These are phyloP conservation scores for Thyatira batis DNA, from an alignment of 2,888 invertebrate genomes.

Conservation along the genomic window DNA sequence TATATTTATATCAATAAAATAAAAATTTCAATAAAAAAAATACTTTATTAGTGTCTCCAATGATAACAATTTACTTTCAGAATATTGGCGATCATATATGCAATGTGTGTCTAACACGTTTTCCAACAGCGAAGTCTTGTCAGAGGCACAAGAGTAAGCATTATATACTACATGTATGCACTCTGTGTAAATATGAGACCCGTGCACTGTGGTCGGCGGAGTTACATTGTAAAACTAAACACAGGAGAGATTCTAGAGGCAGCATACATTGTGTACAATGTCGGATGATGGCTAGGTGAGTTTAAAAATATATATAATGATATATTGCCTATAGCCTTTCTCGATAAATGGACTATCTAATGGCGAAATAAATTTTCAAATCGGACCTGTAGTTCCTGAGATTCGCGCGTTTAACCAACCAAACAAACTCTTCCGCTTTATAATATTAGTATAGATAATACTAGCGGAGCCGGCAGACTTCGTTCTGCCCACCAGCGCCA, in stretches of 20 bases:
- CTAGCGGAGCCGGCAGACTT: too few species aligned
- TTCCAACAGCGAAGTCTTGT: conserved; percentile 14
- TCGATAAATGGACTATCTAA: too few species aligned
- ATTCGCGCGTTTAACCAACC: too few species aligned
- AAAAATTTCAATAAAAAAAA: too few species aligned
- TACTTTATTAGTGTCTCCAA: too few species aligned
- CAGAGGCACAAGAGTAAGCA: conserved; percentile 40
- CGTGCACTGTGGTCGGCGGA: conserved; percentile 30
- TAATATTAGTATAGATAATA: too few species aligned
- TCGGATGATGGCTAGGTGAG: conserved; percentile 35
- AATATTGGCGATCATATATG: conserved; percentile 37
- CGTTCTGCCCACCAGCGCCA: too few species aligned
- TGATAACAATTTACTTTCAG: conserved; percentile 30
- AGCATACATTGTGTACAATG: conserved; percentile 53
- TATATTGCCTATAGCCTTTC: too few species aligned
- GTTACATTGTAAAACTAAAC: conserved; percentile 45
- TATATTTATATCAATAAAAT: too few species aligned
- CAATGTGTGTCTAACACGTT: conserved; percentile 42
- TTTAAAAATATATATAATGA: conserved; percentile 6
- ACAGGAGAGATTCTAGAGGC: conserved; percentile 28
- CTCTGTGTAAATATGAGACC: conserved; percentile 41
- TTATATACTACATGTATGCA: conserved; percentile 41
- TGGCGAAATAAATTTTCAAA: too few species aligned
- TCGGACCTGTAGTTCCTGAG: too few species aligned
- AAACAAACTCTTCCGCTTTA: too few species aligned